A percentile compares a stretch with the other conserved stretches of the same genome.
These are phyloP conservation scores for Oncorhynchus tshawytscha DNA, from an alignment of 2,113 vertebrate genomes.

Conservation along the genomic window DNA sequence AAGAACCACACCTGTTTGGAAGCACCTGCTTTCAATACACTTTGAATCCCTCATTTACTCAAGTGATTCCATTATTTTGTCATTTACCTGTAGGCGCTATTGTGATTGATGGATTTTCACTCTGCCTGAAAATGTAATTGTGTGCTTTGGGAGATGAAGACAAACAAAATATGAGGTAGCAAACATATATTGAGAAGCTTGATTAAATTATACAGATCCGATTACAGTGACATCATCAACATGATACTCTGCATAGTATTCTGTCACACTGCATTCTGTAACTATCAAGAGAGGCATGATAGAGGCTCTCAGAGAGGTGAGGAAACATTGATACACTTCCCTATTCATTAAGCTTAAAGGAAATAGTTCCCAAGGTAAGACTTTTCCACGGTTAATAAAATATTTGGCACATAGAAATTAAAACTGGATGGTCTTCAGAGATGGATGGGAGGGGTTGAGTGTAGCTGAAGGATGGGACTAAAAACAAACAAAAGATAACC, in stretches of 20 bases:
- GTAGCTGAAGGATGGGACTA: too few relatives aligned
- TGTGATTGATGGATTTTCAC: background rate
- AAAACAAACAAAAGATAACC: too few relatives aligned
- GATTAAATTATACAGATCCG: background rate
- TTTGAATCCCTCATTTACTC: too few relatives aligned
- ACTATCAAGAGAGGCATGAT: background rate
- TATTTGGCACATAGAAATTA: too few relatives aligned
- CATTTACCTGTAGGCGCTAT: background rate
- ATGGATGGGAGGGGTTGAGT: too few relatives aligned
- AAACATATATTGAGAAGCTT: background rate
- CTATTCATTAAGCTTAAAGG: conserved; percentile 3
- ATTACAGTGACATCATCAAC: background rate
- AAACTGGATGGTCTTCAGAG: too few relatives aligned
- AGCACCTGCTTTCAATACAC: too few relatives aligned
- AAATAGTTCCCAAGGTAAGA: background rate
- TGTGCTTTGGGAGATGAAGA: background rate
- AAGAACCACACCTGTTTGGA: too few relatives aligned
- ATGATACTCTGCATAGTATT: background rate
- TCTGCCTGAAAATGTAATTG: background rate
- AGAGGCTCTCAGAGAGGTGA: background rate
- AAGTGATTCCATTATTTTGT: too few relatives aligned
- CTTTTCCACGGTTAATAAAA: background rate
- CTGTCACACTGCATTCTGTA: background rate
- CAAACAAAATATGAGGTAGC: too few relatives aligned
- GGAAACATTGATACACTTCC: background rate